These are phyloP conservation scores for Oikopleura albicans DNA, from an alignment of 23 tunicate species.

Conservation along the genomic window DNA sequence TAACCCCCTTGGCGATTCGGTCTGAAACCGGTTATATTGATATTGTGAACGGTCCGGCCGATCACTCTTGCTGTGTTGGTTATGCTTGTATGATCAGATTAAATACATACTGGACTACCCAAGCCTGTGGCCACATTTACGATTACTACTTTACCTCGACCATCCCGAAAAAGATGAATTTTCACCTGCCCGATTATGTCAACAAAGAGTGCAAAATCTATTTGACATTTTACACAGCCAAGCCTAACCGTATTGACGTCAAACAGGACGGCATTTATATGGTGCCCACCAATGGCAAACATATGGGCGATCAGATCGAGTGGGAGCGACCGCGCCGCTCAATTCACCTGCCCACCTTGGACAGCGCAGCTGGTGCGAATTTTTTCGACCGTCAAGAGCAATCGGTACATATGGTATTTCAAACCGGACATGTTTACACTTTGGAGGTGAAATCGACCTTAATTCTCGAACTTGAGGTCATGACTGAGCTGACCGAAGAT, in stretches of 20 bases:
- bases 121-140: background rate
- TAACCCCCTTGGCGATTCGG: background rate
- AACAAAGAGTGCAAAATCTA: background rate
- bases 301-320: background rate
- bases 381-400: constrained; percentile 12
- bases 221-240: background rate
- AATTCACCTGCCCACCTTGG: background rate
- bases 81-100: constrained; percentile 9
- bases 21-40: constrained; percentile 13
- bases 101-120: background rate
- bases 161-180: background rate
- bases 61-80: constrained; percentile 14
- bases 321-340: constrained; percentile 5
- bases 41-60: constrained; percentile 4
- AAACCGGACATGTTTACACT: constrained; percentile 9
- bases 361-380: background rate
- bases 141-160: constrained; percentile 8
- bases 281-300: background rate
- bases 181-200: background rate
- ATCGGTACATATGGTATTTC: background rate
- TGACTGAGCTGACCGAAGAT: background rate
- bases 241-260: background rate
- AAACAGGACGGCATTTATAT: background rate
- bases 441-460: background rate
- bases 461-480: background rate